Conservation (phyloP, 92 coral and sea anemone species). For the Heteractis magnifica region DNA sequence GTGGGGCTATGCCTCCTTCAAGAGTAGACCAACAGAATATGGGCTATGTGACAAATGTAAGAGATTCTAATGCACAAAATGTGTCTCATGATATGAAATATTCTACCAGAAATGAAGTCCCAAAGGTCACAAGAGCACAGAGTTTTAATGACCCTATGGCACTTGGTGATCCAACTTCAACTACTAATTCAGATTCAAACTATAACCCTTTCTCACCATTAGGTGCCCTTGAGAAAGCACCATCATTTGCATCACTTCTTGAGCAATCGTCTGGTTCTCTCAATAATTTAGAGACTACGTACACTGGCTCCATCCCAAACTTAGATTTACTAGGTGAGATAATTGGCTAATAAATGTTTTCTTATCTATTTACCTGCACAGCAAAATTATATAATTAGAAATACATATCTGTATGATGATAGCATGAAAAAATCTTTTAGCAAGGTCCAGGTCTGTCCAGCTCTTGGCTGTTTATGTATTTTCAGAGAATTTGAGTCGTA, state of each 20-base stretch:
- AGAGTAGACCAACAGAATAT: constrained; percentile 22
- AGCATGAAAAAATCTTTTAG: not conserved
- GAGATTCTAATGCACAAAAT: constrained; percentile 27
- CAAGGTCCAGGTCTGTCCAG: not conserved
- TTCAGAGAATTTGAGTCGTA: not conserved
- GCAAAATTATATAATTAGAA: not conserved
- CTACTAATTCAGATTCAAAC: constrained; percentile 50
- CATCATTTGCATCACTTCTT: constrained; percentile 80
- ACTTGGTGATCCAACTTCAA: constrained; percentile 10
- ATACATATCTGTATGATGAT: constrained; percentile 11
- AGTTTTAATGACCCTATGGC: constrained; percentile 36
- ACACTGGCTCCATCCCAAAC: constrained; percentile 89
- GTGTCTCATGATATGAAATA: constrained; percentile 36
- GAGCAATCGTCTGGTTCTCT: constrained; percentile 74
- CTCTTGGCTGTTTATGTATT: not conserved
- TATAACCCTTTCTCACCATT: constrained; percentile 65
- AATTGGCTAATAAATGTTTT: constrained; percentile 38
- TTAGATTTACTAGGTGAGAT: constrained; percentile 82
- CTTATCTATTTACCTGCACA: not conserved
- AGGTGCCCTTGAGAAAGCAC: constrained; percentile 76
- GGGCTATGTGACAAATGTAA: constrained; percentile 18
- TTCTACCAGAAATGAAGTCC: constrained; percentile 24
- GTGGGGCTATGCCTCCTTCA: constrained; percentile 22
- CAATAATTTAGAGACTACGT: constrained; percentile 83
- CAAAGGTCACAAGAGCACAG: constrained; percentile 26